Evolutionary conservation across 1,140 invertebrate genomes (phyloP), one percentile per base, ranked within the genome.

Genomic region (Steinernema khuongi): DNA sequence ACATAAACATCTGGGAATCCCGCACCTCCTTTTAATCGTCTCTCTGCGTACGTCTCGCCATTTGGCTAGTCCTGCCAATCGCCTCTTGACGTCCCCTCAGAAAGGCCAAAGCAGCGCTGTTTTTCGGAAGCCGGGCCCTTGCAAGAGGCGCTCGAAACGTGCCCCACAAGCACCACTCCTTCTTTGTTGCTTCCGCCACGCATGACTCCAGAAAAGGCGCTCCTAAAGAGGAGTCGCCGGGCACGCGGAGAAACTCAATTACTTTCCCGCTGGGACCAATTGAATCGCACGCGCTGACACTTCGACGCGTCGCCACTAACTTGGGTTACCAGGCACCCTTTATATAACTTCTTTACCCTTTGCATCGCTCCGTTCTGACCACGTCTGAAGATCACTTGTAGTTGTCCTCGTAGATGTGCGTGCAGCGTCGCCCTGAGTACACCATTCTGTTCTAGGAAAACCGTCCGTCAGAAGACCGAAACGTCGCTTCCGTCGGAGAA

Each of bases 381-480:
- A n/a, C 22, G 36, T n/a, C 7, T 41, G 7, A 41, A 41, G 36
- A 11, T 60, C 19, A 22, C 7, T 60, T 60, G 50, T 60, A 4
- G 50, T 4, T 7, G 4, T 26, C 19, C 4, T 26, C 22, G 11
- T 60, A 41, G 36, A 41, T 41, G 36, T n/a, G 22, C n/a, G 26
- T 22, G 50, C 7, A 22, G 26, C n/a, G 7, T 11, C 36, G 36
- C 7, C n/a, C 7, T 22, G 26, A 60, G 4, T 60, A 17, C 14
- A 60, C 36, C 7, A 41, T 7, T 71, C 28, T 70, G n/a, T 74
- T 74, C 31, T 30, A 74, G 72, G 72, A 81, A 78, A 26, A 71
- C 81, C 30, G 68, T 82, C 18, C 79, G 80, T 1, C 81, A 81
- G 60, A 77, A 82, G 36, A 81, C 80, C 18, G 80, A 81, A 19